phyloP scores from a whole-genome alignment of 1,140 invertebrate species.

The Aphelenchoides besseyi region DNA sequence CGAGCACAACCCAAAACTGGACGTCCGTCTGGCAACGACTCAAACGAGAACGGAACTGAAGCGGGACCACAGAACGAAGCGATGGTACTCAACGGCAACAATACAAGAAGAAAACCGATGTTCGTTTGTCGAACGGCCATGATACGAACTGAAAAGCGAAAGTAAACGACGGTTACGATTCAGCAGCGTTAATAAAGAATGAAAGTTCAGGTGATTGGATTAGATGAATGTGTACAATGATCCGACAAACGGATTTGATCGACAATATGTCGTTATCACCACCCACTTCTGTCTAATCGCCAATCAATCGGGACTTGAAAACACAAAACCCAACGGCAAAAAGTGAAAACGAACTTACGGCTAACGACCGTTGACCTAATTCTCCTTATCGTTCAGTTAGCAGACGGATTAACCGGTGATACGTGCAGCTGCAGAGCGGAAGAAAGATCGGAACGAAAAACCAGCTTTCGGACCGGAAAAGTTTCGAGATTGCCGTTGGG shows the following conservation, averaged over 20 bases:
- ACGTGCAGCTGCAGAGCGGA: background rate
- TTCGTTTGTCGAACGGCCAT: background rate
- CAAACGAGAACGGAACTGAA: constrained; percentile 35
- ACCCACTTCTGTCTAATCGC: background rate
- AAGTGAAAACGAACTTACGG: constrained; percentile 3
- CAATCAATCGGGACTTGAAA: background rate
- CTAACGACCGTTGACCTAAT: background rate
- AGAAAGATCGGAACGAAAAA: background rate
- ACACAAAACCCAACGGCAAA: background rate
- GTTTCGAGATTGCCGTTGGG: background rate
- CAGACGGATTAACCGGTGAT: background rate
- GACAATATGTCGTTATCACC: background rate
- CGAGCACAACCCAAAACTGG: constrained; percentile 34
- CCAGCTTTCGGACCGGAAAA: background rate
- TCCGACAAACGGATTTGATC: background rate
- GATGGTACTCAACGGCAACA: background rate
- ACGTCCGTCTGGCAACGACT: constrained; percentile 28
- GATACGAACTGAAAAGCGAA: background rate
- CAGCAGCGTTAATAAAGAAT: background rate
- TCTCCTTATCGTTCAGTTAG: background rate
- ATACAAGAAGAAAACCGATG: background rate
- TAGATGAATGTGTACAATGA: background rate
- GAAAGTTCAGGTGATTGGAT: background rate
- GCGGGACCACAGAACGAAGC: constrained; percentile 35
- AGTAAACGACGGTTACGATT: background rate